Evolutionary conservation across 1,140 invertebrate species (phyloP).

Genomic region (Listronotus oregonensis): DNA sequence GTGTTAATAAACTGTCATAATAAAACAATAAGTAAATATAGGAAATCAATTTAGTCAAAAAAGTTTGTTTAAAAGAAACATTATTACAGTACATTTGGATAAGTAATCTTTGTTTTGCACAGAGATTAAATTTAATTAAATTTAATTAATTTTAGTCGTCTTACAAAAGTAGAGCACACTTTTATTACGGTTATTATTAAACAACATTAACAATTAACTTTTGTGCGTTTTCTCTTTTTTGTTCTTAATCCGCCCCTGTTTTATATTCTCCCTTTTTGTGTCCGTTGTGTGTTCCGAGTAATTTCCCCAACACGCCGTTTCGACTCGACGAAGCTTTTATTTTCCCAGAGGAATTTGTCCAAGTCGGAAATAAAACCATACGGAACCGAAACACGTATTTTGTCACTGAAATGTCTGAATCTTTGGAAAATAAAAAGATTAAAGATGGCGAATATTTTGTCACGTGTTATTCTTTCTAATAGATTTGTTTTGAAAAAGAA

Average conservation of each 20-base stretch:
- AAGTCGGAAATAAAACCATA: constrained; percentile 48
- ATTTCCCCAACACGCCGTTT: constrained; percentile 46
- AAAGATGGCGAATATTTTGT: constrained; percentile 36
- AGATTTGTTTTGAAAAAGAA: constrained; percentile 2
- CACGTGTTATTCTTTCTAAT: constrained; percentile 30
- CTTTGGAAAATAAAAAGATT: constrained; percentile 23
- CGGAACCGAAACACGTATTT: constrained; percentile 50
- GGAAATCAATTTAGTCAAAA: too few species aligned
- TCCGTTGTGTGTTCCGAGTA: constrained; percentile 47
- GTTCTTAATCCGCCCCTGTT: constrained; percentile 23
- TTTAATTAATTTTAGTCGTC: too few species aligned
- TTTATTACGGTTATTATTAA: too few species aligned
- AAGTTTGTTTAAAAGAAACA: too few species aligned
- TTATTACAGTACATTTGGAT: too few species aligned
- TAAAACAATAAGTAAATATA: too few species aligned
- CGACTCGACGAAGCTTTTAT: constrained; percentile 52
- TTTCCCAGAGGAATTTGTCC: constrained; percentile 51
- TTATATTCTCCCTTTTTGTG: constrained; percentile 40
- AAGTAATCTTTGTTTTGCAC: too few species aligned
- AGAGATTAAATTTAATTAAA: too few species aligned
- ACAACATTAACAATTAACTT: too few species aligned
- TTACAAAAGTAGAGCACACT: too few species aligned
- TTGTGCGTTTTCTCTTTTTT: too few species aligned
- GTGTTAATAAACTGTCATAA: too few species aligned
- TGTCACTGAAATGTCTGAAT: constrained; percentile 49